Evolutionary conservation across 2,888 invertebrate species (phyloP), one percentile per base, ranked within the genome.

Genomic region (Bruchidius siliquastri): DNA sequence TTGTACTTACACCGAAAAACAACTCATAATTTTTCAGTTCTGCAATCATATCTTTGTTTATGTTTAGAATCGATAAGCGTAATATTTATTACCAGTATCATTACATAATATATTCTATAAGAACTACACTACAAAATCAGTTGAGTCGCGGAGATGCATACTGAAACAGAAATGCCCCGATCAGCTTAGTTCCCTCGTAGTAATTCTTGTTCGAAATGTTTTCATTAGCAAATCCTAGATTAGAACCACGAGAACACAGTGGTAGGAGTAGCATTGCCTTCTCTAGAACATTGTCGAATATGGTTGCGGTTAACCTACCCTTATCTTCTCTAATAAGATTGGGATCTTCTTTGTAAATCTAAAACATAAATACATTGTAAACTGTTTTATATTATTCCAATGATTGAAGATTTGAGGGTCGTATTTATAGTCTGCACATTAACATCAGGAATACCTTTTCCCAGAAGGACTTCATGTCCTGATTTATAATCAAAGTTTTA

Each of bases 281-380:
- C 22, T 87, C 87, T 22, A 87, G 77, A 1, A 84, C 83, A 73
- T 83, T 82, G 70, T 85, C 83, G 21, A 88, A 78, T 71, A 86
- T 84, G n/a, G 86, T 83, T 0, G 88, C 79, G 2, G 84, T 82
- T 71, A 84, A 82, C 75, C 86, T 80, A 72, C 83, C 84, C 21
- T 82, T 83, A 74, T 87, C 87, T 76, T 87, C 87, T 21, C 87
- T 83, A 69, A 87, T 87, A 79, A 87, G 82, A 77, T 84, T 87
- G 0, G 87, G 86, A 72, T 86, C 85, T 79, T 87, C 86, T 77
- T 88, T 87, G 76, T 87, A 88, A 67, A 88, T 84, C 87, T 88
- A 77, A 67, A 80, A 49, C 3, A 8, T 30, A 49, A 49, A 49
- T 49, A 13, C 18, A 13, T 8, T 49, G 3, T 4, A 26, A 26